A percentile compares a stretch with the other conserved stretches of the same genome.
phyloP scores from a whole-genome alignment of 2,113 vertebrate species.

The Pelvicachromis taeniatus region DNA sequence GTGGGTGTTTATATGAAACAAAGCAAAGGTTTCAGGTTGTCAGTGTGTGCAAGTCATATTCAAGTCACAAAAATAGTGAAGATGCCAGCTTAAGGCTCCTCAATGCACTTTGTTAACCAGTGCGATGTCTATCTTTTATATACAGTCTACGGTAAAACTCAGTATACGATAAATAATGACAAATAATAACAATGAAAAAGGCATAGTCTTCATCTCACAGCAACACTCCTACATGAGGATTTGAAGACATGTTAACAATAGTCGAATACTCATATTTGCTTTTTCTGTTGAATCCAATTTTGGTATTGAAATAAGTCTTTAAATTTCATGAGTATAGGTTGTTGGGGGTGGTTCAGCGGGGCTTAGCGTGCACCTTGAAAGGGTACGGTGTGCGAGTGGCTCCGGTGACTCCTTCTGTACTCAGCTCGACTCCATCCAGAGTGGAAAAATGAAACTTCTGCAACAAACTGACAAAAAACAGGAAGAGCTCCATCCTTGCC shows the following conservation, averaged over 20 bases:
- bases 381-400: slow-evolving; percentile 40
- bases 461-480: slow-evolving; percentile 78
- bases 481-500: slow-evolving; percentile 80
- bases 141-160: neutral
- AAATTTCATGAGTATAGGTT: neutral
- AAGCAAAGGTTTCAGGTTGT: neutral
- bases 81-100: neutral
- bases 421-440: slow-evolving; percentile 41
- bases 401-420: slow-evolving; percentile 21
- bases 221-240: neutral
- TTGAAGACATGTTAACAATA: no score
- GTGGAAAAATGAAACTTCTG: slow-evolving; percentile 79
- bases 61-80: neutral
- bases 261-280: neutral
- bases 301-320: neutral
- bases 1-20: no score
- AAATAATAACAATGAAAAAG: neutral
- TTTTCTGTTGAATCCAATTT: neutral
- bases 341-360: slow-evolving; percentile 25
- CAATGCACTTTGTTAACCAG: neutral
- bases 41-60: neutral
- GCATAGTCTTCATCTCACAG: neutral
- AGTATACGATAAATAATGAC: neutral
- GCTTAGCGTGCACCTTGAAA: slow-evolving; percentile 67
- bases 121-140: neutral